Evolutionary conservation across 2,113 vertebrate species (phyloP).

Genomic region (Paralichthys olivaceus): DNA sequence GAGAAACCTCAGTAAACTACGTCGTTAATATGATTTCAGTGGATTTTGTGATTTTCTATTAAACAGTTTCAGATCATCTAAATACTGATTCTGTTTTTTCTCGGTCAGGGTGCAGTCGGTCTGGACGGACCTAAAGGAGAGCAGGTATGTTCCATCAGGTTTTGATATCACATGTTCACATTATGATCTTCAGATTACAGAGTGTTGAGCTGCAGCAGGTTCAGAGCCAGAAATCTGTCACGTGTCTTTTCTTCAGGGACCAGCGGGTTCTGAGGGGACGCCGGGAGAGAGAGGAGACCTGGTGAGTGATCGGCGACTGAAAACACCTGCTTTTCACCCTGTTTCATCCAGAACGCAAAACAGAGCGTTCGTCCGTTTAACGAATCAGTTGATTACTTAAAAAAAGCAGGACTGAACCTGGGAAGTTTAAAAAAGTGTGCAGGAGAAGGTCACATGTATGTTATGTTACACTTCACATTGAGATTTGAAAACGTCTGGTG

Average conservation of each 20-base stretch:
- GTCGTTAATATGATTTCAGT: too few relatives aligned
- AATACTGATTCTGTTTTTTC: background rate
- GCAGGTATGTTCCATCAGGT: constrained; percentile 81
- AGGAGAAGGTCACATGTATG: too few relatives aligned
- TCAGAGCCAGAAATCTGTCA: background rate
- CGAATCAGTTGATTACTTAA: too few relatives aligned
- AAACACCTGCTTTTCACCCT: background rate
- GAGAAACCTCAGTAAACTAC: too few relatives aligned
- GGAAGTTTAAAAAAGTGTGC: too few relatives aligned
- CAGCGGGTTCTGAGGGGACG: constrained; percentile 89
- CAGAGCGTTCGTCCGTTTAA: background rate
- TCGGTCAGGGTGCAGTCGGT: constrained; percentile 87
- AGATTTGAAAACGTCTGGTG: background rate
- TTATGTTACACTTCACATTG: background rate
- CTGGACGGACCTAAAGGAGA: constrained; percentile 91
- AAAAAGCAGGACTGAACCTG: background rate
- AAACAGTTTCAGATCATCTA: background rate
- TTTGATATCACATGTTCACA: background rate
- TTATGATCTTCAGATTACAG: background rate
- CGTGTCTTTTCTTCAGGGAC: constrained; percentile 81
- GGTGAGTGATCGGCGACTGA: constrained; percentile 78
- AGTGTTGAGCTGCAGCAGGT: background rate
- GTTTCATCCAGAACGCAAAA: background rate
- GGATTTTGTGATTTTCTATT: background rate
- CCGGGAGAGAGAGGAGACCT: constrained; percentile 88